Conservation (phyloP, 1,140 invertebrate species). For the Littorina saxatilis region DNA sequence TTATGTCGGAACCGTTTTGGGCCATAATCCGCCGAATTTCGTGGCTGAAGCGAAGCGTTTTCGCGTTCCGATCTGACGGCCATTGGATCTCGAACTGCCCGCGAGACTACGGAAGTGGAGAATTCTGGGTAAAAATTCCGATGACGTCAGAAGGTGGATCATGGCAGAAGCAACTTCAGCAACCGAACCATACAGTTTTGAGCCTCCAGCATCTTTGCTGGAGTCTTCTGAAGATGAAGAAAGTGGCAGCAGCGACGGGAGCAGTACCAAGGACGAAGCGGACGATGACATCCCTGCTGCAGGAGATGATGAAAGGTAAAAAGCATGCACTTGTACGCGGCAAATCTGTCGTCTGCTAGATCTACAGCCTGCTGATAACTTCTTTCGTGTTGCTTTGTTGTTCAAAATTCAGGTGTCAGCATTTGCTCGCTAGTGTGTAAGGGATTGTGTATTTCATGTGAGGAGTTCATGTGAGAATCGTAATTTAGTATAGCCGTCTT, state of each 20-base stretch:
- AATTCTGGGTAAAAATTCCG: too few species aligned
- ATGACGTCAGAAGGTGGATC: not conserved
- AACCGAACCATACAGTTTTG: not conserved
- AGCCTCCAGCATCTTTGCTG: too few species aligned
- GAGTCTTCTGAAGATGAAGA: conserved; percentile 3
- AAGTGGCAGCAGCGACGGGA: not conserved
- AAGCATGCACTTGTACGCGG: not conserved
- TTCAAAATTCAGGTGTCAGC: too few species aligned
- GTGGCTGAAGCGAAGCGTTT: not conserved
- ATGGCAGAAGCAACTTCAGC: conserved; percentile 2
- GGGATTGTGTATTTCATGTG: not conserved
- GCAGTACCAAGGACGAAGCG: not conserved
- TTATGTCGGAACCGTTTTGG: conserved; percentile 1
- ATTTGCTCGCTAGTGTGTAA: not conserved
- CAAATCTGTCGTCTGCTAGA: conserved; percentile 3
- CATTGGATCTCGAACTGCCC: not conserved
- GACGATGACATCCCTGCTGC: too few species aligned
- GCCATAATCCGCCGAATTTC: not conserved
- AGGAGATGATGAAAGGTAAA: not conserved
- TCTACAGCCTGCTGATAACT: not conserved
- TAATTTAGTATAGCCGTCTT: too few species aligned
- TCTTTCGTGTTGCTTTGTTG: too few species aligned
- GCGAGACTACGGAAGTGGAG: not conserved
- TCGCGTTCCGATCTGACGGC: too few species aligned
- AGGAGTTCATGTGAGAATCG: not conserved